Conservation (phyloP, 2,797 vertebrate genomes). For the Lepilemur ruficaudatus region DNA sequence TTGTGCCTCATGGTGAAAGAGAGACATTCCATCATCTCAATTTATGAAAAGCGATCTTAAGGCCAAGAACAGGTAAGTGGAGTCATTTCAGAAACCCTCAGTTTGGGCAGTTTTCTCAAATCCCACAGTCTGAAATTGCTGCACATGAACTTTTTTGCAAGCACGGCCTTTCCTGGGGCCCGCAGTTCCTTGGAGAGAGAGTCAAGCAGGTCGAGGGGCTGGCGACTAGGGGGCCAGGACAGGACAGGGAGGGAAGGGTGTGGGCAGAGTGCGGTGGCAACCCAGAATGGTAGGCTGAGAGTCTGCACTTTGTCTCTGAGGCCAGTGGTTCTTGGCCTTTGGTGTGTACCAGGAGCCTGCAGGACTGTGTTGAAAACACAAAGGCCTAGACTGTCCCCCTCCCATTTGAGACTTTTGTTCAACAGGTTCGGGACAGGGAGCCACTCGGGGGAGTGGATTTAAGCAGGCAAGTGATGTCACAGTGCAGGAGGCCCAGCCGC, state of each 20-base stretch:
- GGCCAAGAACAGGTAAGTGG: constrained; percentile 59
- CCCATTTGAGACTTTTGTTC: not conserved
- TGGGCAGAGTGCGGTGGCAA: not conserved
- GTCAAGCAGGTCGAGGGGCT: not conserved
- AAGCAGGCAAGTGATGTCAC: not conserved
- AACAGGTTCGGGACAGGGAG: not conserved
- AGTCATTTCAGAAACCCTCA: constrained; percentile 61
- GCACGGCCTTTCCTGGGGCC: not conserved
- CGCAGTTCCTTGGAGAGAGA: not conserved
- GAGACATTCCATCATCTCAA: constrained; percentile 54
- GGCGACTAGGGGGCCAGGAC: no score
- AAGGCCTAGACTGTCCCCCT: not conserved
- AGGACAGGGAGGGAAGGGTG: not conserved
- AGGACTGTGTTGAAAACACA: not conserved
- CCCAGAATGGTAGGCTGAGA: not conserved
- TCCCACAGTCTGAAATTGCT: constrained; percentile 35
- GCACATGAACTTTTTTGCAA: not conserved
- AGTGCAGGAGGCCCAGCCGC: not conserved
- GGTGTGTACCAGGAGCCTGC: not conserved
- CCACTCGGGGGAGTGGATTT: not conserved
- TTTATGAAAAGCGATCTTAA: constrained; percentile 62
- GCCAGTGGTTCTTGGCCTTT: not conserved
- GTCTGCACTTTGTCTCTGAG: not conserved
- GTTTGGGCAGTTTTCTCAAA: constrained; percentile 52
- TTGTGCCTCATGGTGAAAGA: constrained; percentile 19